These are phyloP conservation scores for Drosophila tani DNA, from an alignment of 1,140 invertebrate genomes.

Conservation along the genomic window DNA sequence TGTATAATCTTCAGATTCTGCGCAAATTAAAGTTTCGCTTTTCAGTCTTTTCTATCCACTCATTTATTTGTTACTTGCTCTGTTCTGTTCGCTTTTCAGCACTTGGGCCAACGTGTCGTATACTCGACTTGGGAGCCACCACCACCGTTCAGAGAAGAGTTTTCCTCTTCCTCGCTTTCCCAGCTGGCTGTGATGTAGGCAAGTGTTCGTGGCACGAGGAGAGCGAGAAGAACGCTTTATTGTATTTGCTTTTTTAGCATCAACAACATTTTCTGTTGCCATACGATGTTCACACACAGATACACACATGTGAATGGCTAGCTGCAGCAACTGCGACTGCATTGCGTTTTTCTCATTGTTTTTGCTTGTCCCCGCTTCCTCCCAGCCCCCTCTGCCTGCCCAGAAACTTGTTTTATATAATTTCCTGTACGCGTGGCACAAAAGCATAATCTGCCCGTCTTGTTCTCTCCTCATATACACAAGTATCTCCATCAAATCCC, in stretches of 20 bases:
- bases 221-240: constrained; percentile 59
- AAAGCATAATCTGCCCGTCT: constrained; percentile 65
- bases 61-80: constrained; percentile 18
- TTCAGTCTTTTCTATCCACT: constrained; percentile 9
- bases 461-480: constrained; percentile 12
- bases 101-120: constrained; percentile 63
- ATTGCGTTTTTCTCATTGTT: constrained; percentile 77
- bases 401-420: constrained; percentile 79
- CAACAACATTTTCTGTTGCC: constrained; percentile 73
- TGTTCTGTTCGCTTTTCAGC: constrained; percentile 18
- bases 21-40: constrained; percentile 45
- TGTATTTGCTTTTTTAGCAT: constrained; percentile 74
- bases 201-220: constrained; percentile 36
- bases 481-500: constrained; percentile 15
- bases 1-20: constrained; percentile 38
- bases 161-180: constrained; percentile 43
- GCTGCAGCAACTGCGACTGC: constrained; percentile 62
- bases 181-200: constrained; percentile 28
- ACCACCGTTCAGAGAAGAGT: constrained; percentile 49
- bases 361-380: constrained; percentile 32
- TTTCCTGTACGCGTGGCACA: constrained; percentile 80
- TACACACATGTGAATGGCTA: constrained; percentile 24
- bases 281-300: constrained; percentile 47
- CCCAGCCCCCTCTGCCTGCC: background rate
- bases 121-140: constrained; percentile 59